Conservation (phyloP, 2,113 vertebrate species). For the Tragelaphus scriptus region DNA sequence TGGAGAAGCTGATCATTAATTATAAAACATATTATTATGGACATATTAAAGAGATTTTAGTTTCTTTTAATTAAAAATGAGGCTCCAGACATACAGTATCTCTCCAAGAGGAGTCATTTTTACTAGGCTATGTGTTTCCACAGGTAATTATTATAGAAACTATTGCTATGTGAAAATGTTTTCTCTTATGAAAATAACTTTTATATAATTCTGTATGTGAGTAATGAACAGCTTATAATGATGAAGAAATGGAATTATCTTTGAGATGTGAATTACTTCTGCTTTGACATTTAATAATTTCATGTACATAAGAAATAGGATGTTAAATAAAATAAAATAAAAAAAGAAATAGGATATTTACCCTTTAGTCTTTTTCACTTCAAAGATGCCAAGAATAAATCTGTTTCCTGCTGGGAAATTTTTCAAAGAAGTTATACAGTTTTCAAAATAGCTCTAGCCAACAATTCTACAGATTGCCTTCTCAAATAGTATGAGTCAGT, state of each 20-base stretch:
- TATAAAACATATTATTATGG: neutral
- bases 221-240: neutral
- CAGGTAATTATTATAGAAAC: neutral
- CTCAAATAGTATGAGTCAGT: conserved; percentile 57
- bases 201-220: neutral
- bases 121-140: neutral
- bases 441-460: conserved; percentile 64
- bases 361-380: conserved; percentile 64
- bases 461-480: conserved; percentile 70
- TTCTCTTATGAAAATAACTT: neutral
- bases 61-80: conserved; percentile 44
- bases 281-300: conserved; percentile 47
- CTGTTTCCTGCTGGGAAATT: conserved; percentile 54
- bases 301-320: conserved; percentile 46
- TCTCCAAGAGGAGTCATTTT: neutral
- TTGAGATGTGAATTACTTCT: conserved; percentile 31
- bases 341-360: conserved; percentile 54
- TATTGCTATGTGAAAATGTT: neutral
- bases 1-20: conserved; percentile 29
- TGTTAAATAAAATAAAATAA: neutral
- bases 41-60: neutral
- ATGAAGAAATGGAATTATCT: conserved; percentile 40
- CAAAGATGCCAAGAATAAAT: conserved; percentile 64
- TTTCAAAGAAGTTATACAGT: conserved; percentile 41
- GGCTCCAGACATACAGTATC: neutral